phyloP scores from a whole-genome alignment of 2,113 vertebrate genomes.

The Stigmatopora nigra region DNA sequence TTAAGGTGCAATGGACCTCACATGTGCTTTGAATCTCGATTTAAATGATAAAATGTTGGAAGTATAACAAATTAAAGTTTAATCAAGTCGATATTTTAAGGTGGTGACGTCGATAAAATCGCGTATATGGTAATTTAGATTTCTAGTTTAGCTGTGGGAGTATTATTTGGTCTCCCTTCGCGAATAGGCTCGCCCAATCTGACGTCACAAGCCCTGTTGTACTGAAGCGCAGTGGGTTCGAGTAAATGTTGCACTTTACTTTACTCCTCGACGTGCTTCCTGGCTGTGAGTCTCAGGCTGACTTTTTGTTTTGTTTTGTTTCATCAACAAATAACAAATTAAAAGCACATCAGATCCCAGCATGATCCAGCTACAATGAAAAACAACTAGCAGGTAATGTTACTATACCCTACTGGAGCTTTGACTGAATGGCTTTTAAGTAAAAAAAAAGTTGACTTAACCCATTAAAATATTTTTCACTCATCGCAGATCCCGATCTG shows the following conservation, averaged over 20 bases:
- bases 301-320: slow-evolving; percentile 6
- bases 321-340: neutral
- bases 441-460: neutral
- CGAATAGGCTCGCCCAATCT: slow-evolving; percentile 28
- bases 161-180: neutral
- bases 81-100: neutral
- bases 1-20: neutral
- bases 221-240: slow-evolving; percentile 36
- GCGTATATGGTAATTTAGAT: neutral
- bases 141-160: neutral
- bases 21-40: neutral
- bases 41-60: neutral
- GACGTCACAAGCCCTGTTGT: slow-evolving; percentile 53
- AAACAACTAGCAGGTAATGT: neutral
- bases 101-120: neutral
- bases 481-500: too few species aligned
- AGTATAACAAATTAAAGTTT: neutral
- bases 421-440: neutral
- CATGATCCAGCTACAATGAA: slow-evolving; percentile 35
- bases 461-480: neutral
- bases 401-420: neutral
- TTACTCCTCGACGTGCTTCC: slow-evolving; percentile 19
- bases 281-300: slow-evolving; percentile 9
- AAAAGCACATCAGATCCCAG: slow-evolving; percentile 9
- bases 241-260: slow-evolving; percentile 42